Evolutionary conservation across 2,888 invertebrate species (phyloP), one percentile per base, ranked within the genome.

Genomic region (Stegophylla sp.): DNA sequence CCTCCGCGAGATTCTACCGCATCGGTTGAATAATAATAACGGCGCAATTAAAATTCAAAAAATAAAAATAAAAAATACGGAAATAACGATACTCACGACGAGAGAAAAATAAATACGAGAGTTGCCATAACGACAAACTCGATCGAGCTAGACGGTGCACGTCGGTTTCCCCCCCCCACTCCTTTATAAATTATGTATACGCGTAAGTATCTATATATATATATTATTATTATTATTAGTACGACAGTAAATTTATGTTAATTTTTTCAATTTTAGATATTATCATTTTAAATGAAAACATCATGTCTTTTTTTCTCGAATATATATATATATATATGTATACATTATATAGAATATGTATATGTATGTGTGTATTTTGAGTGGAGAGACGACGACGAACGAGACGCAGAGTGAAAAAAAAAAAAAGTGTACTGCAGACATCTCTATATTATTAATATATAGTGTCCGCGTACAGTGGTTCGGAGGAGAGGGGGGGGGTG

Each of bases 261-360:
- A 71, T 71, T 71, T 67, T 71, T 71, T 71, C 53, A 71, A 71
- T 71, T 56, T 71, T 71, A 71, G 53, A 56, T 53, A 71, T 71
- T 71, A 71, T 71, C 71, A 71, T 71, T 71, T 71, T 71, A 71
- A 71, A 56, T 53, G 71, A 71, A 71, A 71, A 71, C 71, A 41
- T 53, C 53, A 23, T 41, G 71, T 61, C 56, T 10, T 53, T 17
- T 15, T n/a, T n/a, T n/a, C n/a, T n/a, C n/a, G n/a, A n/a, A 34
- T 34, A 34, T 34, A 34, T 34, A 34, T 34, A 34, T 34, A 34
- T 34, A 34, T 34, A 34, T 34, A 34, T 34, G 7, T 34, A 34
- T 34, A 34, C 7, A 34, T 34, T 34, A 34, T 34, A 34, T 34
- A 34, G 3, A 34, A 34, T 34, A 34, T 34, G 7, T 34, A 34